phyloP scores from a whole-genome alignment of 2,113 vertebrate genomes.

The Vulpes lagopus region DNA sequence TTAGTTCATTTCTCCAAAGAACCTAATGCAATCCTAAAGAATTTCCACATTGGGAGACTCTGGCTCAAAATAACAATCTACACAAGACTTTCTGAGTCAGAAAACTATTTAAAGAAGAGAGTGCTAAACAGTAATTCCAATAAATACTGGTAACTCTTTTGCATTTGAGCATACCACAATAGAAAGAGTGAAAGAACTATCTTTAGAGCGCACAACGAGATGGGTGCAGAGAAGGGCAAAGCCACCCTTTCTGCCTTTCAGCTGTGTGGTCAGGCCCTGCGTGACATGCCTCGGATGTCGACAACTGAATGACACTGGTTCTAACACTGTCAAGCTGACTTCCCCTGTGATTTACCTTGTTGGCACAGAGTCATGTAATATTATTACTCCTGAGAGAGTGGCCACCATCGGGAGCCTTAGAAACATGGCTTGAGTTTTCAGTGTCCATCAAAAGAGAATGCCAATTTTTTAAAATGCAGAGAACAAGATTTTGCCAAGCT shows the following conservation, averaged over 20 bases:
- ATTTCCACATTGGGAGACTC: slow-evolving; percentile 70
- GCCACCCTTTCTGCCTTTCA: not conserved
- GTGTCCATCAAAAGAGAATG: slow-evolving; percentile 38
- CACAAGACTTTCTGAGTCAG: slow-evolving; percentile 79
- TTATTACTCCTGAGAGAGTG: slow-evolving; percentile 16
- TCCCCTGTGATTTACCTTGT: slow-evolving; percentile 36
- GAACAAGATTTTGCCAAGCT: slow-evolving; percentile 34
- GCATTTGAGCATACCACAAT: slow-evolving; percentile 58
- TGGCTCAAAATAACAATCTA: slow-evolving; percentile 69
- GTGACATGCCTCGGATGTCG: not conserved
- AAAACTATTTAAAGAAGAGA: slow-evolving; percentile 74
- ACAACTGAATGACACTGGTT: not conserved
- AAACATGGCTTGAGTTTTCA: slow-evolving; percentile 34
- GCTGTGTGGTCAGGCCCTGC: not conserved
- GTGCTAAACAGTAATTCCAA: slow-evolving; percentile 71
- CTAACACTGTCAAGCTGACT: slow-evolving; percentile 30
- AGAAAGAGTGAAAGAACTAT: slow-evolving; percentile 53
- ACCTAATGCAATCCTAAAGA: slow-evolving; percentile 40
- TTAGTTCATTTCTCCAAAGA: slow-evolving; percentile 55
- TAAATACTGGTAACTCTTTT: slow-evolving; percentile 68
- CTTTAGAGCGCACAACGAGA: slow-evolving; percentile 20
- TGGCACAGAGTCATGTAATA: slow-evolving; percentile 33
- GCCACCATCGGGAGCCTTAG: not conserved
- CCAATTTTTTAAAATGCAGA: slow-evolving; percentile 17
- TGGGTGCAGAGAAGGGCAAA: not conserved